Percentiles rank a stretch among this genome's conserved stretches.
Evolutionary conservation across 1,140 invertebrate genomes (phyloP).

Genomic region (Polyergus mexicanus): DNA sequence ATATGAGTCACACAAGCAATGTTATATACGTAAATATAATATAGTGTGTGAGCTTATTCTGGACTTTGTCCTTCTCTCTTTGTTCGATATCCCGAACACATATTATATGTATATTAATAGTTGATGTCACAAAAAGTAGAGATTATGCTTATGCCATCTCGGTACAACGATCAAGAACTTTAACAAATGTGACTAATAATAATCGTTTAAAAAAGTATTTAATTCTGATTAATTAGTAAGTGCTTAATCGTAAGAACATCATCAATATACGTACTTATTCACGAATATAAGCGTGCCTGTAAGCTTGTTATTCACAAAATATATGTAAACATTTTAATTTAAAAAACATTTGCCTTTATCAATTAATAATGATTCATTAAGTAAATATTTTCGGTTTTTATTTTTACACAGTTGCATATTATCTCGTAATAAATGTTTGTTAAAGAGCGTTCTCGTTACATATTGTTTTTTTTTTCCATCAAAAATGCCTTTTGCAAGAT

Average conservation of each 20-base stretch:
- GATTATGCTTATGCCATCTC: constrained; percentile 1
- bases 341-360: background rate
- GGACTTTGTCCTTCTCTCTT: constrained; percentile 55
- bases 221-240: background rate
- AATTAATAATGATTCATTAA: background rate
- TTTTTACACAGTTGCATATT: background rate
- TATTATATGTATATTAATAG: background rate
- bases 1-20: constrained; percentile 14
- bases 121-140: constrained; percentile 16
- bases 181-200: background rate
- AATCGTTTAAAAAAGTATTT: background rate
- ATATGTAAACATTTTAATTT: background rate
- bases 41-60: background rate
- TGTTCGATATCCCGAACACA: constrained; percentile 29
- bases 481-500: background rate
- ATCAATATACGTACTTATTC: background rate
- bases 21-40: background rate
- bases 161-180: background rate
- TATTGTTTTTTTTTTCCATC: too few species aligned
- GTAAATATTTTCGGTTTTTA: background rate
- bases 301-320: background rate
- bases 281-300: background rate
- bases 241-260: background rate
- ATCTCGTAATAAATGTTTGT: too few species aligned
- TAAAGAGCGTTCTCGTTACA: too few species aligned